A percentile compares a stretch with the other conserved stretches of the same genome.
These are phyloP conservation scores for Danaus melanippus DNA, from an alignment of 1,140 invertebrate genomes.

Conservation along the genomic window DNA sequence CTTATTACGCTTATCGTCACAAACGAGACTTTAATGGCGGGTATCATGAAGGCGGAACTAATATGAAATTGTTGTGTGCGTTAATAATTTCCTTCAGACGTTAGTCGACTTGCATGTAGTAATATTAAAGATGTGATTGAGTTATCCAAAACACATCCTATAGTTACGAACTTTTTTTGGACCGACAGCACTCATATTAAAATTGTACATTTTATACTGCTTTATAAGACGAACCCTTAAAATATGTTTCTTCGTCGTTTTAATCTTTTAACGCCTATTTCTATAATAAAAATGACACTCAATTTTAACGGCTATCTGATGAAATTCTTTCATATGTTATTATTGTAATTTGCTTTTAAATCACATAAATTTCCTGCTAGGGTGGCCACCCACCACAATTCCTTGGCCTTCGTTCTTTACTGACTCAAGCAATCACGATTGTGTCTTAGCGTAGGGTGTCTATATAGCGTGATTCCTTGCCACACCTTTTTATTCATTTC, in stretches of 20 bases:
- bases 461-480: conserved; percentile 61
- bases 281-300: too few species aligned
- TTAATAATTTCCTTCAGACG: conserved; percentile 25
- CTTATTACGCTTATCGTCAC: conserved; percentile 10
- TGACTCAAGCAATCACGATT: conserved; percentile 39
- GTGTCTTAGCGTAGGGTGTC: conserved; percentile 44
- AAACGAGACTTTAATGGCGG: conserved; percentile 40
- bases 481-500: conserved; percentile 61
- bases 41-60: conserved; percentile 32
- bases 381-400: conserved; percentile 46
- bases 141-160: too few species aligned
- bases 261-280: too few species aligned
- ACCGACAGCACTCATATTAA: too few species aligned
- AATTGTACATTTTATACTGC: too few species aligned
- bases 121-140: too few species aligned
- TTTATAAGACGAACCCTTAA: too few species aligned
- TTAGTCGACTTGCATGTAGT: conserved; percentile 6
- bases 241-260: too few species aligned
- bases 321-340: too few species aligned
- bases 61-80: conserved; percentile 25
- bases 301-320: too few species aligned
- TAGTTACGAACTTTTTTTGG: too few species aligned
- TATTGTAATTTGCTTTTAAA: too few species aligned
- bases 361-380: conserved; percentile 35
- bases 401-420: conserved; percentile 34